Base-by-base conservation (phyloP, 2,888 invertebrate species). In the Latrodectus hesperus region DNA sequence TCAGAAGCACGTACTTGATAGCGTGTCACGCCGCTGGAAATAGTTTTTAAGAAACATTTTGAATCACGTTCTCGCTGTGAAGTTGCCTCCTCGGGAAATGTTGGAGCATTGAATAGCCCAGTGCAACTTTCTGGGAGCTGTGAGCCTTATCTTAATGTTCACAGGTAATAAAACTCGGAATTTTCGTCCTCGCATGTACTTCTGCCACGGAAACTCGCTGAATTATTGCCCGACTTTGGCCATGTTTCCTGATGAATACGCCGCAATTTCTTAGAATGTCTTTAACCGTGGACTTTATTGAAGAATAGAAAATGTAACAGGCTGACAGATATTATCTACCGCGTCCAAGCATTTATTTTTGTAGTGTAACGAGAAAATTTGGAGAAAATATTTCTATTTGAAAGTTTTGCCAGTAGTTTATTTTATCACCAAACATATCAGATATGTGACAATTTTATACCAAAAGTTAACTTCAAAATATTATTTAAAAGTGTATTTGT, bases 141-240 rank as follows among this genome's bases (percentile, higher is more conserved):
- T n/a, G 72, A n/a, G 60, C 49, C 84, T 84, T 84, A 84, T 84
- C 84, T 84, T 84, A 84, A 84, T 84, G 84, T 84, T 84, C 84
- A 84, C 84, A 84, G 84, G 77, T 84, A 77, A 84, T 84, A 84
- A 84, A 84, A 84, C 71, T 84, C 82, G 82, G 75, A 82, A 82
- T 82, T 82, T 82, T 82, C 68, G 71, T 70, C 75, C 75, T 60
- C 82, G n/a, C 72, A 60, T 60, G 12, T n/a, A n/a, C 11, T 60
- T 60, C 60, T 17, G 52, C 74, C 67, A 26, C 70, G 74, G 81
- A 72, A 12, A 67, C 73, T 60, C 1, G 16, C 74, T 81, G 75
- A 82, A 70, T 82, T 82, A 82, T 82, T 70, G 70, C 51, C 49
- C 8, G 55, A n/a, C 75, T 75, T 38, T 22, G 52, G 64, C 52